phyloP scores from a whole-genome alignment of 2,888 invertebrate genomes.

The Drosophila merina region DNA sequence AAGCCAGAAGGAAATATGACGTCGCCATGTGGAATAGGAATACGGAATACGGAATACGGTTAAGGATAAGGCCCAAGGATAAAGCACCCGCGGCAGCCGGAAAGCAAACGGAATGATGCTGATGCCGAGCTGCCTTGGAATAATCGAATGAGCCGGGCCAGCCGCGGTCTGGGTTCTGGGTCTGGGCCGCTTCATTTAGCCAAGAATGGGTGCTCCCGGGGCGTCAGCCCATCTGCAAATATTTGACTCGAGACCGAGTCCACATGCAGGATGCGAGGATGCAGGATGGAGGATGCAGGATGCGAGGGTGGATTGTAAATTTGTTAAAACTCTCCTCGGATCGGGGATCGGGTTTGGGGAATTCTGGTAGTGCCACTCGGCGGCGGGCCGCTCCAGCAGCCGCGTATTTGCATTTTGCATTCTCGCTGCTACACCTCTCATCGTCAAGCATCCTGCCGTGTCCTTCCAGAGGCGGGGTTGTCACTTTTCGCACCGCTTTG shows the following conservation, averaged over 20 bases:
- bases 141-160: conserved; percentile 64
- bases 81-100: conserved; percentile 59
- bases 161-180: conserved; percentile 37
- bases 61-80: conserved; percentile 6
- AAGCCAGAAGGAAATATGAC: conserved; percentile 65
- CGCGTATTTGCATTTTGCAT: conserved; percentile 65
- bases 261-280: conserved; percentile 32
- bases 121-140: conserved; percentile 63
- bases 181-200: conserved; percentile 68
- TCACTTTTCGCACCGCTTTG: conserved; percentile 71
- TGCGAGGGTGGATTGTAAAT: conserved; percentile 15
- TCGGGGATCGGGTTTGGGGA: conserved; percentile 1
- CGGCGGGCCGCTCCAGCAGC: conserved; percentile 35
- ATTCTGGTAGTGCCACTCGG: conserved; percentile 22
- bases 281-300: too few relatives aligned
- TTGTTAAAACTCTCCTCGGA: background rate
- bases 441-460: background rate
- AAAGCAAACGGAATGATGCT: conserved; percentile 73
- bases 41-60: conserved; percentile 40
- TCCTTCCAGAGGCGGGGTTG: conserved; percentile 32
- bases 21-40: conserved; percentile 59
- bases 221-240: conserved; percentile 54
- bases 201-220: conserved; percentile 5
- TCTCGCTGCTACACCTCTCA: conserved; percentile 3
- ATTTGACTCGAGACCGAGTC: conserved; percentile 53